These are phyloP conservation scores for Lepidurus packardi DNA, from an alignment of 1,140 invertebrate species.

Conservation along the genomic window DNA sequence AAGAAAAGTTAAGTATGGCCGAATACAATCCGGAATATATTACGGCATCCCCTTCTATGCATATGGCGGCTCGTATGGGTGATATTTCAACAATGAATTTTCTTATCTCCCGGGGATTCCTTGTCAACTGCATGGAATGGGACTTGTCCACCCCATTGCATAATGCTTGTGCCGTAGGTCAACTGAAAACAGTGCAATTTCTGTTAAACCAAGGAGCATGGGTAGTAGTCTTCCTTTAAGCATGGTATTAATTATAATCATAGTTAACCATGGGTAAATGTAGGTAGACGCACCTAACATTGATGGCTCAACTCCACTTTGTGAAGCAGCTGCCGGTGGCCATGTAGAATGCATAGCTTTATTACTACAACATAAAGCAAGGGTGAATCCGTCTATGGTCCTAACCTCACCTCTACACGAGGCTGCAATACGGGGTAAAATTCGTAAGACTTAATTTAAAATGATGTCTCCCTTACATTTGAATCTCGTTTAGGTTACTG, in stretches of 20 bases:
- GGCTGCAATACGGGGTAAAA: slow-evolving; percentile 29
- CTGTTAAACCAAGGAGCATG: slow-evolving; percentile 30
- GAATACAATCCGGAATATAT: not conserved
- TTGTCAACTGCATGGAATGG: slow-evolving; percentile 30
- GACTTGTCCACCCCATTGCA: slow-evolving; percentile 32
- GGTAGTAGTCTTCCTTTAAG: not conserved
- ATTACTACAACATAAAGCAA: slow-evolving; percentile 25
- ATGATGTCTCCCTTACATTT: not conserved
- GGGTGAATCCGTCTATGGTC: slow-evolving; percentile 29
- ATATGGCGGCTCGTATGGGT: slow-evolving; percentile 31
- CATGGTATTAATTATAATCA: not conserved
- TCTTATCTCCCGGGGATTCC: slow-evolving; percentile 26
- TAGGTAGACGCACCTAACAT: slow-evolving; percentile 32
- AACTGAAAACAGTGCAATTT: slow-evolving; percentile 27
- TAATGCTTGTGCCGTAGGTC: slow-evolving; percentile 27
- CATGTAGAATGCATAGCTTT: slow-evolving; percentile 15
- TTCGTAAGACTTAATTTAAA: not conserved
- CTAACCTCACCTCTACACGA: slow-evolving; percentile 32
- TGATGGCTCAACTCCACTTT: slow-evolving; percentile 32
- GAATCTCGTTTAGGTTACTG: slow-evolving; percentile 26
- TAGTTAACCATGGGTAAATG: not conserved
- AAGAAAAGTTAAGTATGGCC: not conserved
- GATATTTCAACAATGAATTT: slow-evolving; percentile 28
- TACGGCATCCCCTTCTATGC: not conserved
- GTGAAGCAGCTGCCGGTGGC: slow-evolving; percentile 27